Evolutionary conservation across 2,888 invertebrate species (phyloP), one percentile per base, ranked within the genome.

Genomic region (Neria commutata): DNA sequence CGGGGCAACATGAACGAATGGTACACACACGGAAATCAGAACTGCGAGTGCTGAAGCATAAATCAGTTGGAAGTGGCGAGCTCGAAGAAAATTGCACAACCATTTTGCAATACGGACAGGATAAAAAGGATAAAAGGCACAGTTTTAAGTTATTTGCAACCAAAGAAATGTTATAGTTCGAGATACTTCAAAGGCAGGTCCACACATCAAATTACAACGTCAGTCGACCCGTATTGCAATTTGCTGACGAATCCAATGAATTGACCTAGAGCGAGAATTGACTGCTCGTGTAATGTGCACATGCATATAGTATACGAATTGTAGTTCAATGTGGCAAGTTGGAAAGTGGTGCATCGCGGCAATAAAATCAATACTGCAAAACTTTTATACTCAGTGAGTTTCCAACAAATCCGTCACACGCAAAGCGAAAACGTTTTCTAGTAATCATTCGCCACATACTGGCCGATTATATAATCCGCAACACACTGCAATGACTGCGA

Each of bases 391-490:
- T n/a, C n/a, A n/a, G n/a, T n/a, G n/a, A n/a, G n/a, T n/a, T n/a
- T n/a, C n/a, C n/a, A n/a, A n/a, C 34, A 34, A 34, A 34, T 2
- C 34, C 34, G 16, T n/a, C 14, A 16, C 8, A 34, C 16, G 14
- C 14, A 42, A 42, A 42, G 17, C 10, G 19, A 17, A 42, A 42
- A 16, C 17, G 42, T 14, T 10, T 10, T 17, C 14, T 17, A 17
- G 19, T 16, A 42, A 42, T 42, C 19, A 3, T 49, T 57, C 52
- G 19, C 49, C 21, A 58, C 61, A 42, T 51, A 58, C 46, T 16
- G 37, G 11, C 21, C 45, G 61, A n/a, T 63, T 63, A 63, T 63
- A 61, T 61, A 63, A 63, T 54, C 11, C 5, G 45, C 10, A 6
- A 40, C 40, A 25, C 24, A 11, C 16, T 17, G 45, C 47, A 46